Conservation (phyloP, 2,113 vertebrate species). For the Cinclus cinclus region DNA sequence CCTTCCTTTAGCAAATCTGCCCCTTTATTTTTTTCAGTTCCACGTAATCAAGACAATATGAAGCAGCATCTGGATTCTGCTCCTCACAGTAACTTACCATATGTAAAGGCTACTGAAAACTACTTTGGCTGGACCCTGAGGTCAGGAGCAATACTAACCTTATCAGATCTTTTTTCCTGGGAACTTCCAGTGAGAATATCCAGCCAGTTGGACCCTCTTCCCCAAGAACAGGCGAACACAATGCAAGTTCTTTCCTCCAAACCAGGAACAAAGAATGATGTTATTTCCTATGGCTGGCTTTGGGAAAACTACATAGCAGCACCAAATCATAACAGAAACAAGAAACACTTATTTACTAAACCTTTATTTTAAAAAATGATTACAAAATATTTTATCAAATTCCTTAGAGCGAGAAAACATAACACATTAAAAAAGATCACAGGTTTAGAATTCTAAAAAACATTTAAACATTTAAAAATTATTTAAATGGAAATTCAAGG, state of each 20-base stretch:
- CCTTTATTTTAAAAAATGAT: slow-evolving; percentile 71
- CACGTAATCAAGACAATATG: neutral
- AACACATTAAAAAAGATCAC: slow-evolving; percentile 15
- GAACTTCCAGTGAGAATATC: neutral
- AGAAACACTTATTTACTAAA: neutral
- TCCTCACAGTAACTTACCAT: neutral
- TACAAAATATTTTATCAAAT: slow-evolving; percentile 59
- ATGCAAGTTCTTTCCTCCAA: neutral
- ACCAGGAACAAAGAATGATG: neutral
- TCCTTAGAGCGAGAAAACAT: neutral
- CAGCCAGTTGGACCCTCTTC: neutral
- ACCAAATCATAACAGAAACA: neutral
- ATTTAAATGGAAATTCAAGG: slow-evolving; percentile 2
- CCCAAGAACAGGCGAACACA: neutral
- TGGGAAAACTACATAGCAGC: neutral
- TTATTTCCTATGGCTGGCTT: slow-evolving; percentile 3
- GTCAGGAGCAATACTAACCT: neutral
- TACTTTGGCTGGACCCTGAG: neutral
- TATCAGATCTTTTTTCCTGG: neutral
- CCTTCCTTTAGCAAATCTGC: neutral
- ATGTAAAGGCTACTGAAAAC: neutral
- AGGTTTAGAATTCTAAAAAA: slow-evolving; percentile 51
- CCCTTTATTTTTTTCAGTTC: neutral
- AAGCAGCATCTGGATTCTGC: neutral
- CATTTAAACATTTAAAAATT: slow-evolving; percentile 17